Evolutionary conservation across 2,888 invertebrate genomes (phyloP).

Genomic region (Caenorhabditis japonica): DNA sequence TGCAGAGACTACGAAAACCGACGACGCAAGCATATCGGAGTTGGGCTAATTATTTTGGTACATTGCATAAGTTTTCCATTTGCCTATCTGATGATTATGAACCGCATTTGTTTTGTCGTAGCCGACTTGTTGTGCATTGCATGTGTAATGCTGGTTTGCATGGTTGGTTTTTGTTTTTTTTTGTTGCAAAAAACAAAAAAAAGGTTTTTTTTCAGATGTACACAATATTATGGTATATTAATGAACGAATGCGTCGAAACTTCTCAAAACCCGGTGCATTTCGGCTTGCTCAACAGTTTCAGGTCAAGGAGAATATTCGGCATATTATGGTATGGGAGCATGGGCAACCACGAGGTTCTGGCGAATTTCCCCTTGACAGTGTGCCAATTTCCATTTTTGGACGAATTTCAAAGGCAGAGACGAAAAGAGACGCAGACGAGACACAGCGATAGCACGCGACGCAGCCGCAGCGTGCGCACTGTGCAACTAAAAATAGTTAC

Average conservation of each 20-base stretch:
- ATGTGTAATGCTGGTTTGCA: constrained; percentile 12
- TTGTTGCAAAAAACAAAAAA: neutral
- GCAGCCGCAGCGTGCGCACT: too few species aligned
- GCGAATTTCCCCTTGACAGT: too few species aligned
- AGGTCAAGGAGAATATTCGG: constrained; percentile 38
- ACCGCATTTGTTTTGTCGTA: constrained; percentile 14
- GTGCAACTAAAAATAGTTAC: neutral
- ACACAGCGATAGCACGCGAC: too few species aligned
- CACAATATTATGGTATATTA: constrained; percentile 7
- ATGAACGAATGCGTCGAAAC: neutral
- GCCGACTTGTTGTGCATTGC: constrained; percentile 29
- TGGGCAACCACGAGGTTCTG: too few species aligned
- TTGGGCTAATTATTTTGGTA: constrained; percentile 3
- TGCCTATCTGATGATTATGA: constrained; percentile 36
- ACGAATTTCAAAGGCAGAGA: too few species aligned
- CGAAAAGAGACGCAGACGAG: too few species aligned
- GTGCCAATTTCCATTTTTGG: too few species aligned
- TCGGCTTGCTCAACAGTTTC: constrained; percentile 32
- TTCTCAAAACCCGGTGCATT: constrained; percentile 11
- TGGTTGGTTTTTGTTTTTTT: neutral
- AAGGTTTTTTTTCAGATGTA: constrained; percentile 16
- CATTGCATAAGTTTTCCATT: constrained; percentile 32
- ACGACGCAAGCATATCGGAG: constrained; percentile 17
- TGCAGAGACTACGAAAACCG: constrained; percentile 35
- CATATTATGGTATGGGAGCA: constrained; percentile 41